A percentile compares a stretch with the other conserved stretches of the same genome.
Conservation (phyloP, 2,888 invertebrate genomes). For the Panopea generosa region DNA sequence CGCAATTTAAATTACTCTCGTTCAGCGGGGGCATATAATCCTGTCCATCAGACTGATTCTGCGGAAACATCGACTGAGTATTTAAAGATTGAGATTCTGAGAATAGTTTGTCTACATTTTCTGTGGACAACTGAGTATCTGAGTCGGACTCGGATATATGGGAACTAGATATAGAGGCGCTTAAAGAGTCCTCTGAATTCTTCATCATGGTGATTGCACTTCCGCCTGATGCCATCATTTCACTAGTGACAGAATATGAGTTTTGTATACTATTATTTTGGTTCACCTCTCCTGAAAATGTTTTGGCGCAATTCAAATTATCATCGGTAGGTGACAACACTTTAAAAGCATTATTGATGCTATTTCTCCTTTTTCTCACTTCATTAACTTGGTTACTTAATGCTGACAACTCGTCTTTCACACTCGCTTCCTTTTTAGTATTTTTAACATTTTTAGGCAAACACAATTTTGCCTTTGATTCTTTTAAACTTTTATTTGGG, state of each 20-base stretch:
- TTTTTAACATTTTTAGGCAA: neutral
- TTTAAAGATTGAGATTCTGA: conserved; percentile 54
- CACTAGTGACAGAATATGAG: neutral
- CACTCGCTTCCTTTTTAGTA: neutral
- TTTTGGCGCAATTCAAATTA: neutral
- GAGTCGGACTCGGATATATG: conserved; percentile 58
- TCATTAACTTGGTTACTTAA: conserved; percentile 59
- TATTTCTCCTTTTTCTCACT: conserved; percentile 48
- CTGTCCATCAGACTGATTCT: conserved; percentile 22
- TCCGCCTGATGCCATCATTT: conserved; percentile 46
- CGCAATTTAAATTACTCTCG: conserved; percentile 37
- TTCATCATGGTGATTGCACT: conserved; percentile 55
- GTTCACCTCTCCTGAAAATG: neutral
- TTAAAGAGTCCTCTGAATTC: conserved; percentile 52
- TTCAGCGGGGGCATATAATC: conserved; percentile 20
- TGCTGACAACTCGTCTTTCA: conserved; percentile 41
- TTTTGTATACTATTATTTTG: neutral
- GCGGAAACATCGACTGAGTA: conserved; percentile 48
- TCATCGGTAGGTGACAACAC: conserved; percentile 29
- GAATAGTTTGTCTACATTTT: conserved; percentile 50
- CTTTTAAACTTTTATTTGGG: conserved; percentile 5
- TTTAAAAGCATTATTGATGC: conserved; percentile 39
- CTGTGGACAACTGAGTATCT: conserved; percentile 54
- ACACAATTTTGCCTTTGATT: conserved; percentile 6
- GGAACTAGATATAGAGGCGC: conserved; percentile 58